Evolutionary conservation across 2,113 vertebrate genomes (phyloP).

Genomic region (Elaphurus davidianus): DNA sequence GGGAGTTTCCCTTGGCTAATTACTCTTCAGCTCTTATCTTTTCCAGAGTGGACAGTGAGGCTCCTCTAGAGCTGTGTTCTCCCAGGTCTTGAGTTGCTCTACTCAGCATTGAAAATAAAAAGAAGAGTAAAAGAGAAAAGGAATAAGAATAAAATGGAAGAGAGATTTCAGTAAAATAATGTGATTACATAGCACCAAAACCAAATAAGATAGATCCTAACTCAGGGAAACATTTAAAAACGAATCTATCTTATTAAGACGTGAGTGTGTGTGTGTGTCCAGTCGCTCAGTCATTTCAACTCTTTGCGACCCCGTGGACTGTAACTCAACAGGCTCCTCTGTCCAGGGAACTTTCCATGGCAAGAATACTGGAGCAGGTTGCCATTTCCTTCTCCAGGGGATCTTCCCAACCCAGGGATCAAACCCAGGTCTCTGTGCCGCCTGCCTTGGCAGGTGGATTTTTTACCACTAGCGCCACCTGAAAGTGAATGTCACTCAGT

Average conservation of each 20-base stretch:
- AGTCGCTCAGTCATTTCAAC: background rate
- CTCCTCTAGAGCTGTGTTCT: background rate
- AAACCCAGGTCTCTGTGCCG: fast-evolving
- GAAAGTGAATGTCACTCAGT: background rate
- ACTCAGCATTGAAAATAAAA: background rate
- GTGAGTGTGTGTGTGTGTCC: background rate
- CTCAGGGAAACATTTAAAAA: background rate
- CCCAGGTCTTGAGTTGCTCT: background rate
- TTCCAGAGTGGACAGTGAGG: background rate
- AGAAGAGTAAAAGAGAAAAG: background rate
- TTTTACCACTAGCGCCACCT: background rate
- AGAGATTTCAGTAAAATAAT: background rate
- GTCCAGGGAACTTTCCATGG: background rate
- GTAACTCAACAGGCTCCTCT: background rate
- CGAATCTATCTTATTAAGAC: background rate
- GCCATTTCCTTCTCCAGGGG: background rate
- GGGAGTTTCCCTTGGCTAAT: background rate
- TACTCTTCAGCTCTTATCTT: background rate
- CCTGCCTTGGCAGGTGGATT: background rate
- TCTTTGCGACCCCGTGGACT: background rate
- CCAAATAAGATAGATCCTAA: background rate
- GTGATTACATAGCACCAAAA: background rate
- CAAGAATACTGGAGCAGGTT: background rate
- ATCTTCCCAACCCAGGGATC: background rate
- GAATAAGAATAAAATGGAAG: background rate